phyloP scores from a whole-genome alignment of 1,140 invertebrate genomes.

The Matsumurasca onukii region DNA sequence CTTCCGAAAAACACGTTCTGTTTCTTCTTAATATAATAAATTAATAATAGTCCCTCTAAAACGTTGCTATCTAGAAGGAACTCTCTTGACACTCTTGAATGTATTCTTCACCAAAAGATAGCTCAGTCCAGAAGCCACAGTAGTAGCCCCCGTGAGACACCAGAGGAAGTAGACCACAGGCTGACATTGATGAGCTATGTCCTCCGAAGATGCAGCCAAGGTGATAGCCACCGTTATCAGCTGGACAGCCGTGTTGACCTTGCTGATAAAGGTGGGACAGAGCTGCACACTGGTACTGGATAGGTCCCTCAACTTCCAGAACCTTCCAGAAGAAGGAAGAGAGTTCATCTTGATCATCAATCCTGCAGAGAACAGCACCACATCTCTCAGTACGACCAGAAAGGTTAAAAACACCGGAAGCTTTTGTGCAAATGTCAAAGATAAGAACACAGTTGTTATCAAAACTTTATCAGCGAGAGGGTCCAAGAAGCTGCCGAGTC shows the following conservation, averaged over 20 bases:
- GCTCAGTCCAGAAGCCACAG: neutral
- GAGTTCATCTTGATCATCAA: conserved; percentile 90
- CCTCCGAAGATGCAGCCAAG: conserved; percentile 78
- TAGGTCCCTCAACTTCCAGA: neutral
- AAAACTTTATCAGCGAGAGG: conserved; percentile 97
- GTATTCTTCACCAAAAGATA: conserved; percentile 14
- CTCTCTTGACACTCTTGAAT: too few species aligned
- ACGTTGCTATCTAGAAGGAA: too few species aligned
- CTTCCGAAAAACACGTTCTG: too few species aligned
- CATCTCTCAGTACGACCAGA: conserved; percentile 82
- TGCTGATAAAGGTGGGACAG: conserved; percentile 86
- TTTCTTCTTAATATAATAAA: too few species aligned
- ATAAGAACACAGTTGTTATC: conserved; percentile 83
- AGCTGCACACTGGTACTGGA: conserved; percentile 83
- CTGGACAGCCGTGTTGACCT: conserved; percentile 91
- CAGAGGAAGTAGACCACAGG: neutral
- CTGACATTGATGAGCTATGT: conserved; percentile 36
- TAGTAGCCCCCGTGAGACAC: neutral
- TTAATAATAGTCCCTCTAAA: too few species aligned
- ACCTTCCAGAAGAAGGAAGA: conserved; percentile 76
- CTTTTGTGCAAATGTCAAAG: conserved; percentile 79
- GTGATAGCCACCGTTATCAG: conserved; percentile 76
- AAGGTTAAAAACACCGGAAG: conserved; percentile 84
- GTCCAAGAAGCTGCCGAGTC: conserved; percentile 93
- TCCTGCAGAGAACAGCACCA: conserved; percentile 74